Evolutionary conservation across 2,113 vertebrate species (phyloP), one percentile per base, ranked within the genome.

Genomic region (Datnioides undecimradiatus): DNA sequence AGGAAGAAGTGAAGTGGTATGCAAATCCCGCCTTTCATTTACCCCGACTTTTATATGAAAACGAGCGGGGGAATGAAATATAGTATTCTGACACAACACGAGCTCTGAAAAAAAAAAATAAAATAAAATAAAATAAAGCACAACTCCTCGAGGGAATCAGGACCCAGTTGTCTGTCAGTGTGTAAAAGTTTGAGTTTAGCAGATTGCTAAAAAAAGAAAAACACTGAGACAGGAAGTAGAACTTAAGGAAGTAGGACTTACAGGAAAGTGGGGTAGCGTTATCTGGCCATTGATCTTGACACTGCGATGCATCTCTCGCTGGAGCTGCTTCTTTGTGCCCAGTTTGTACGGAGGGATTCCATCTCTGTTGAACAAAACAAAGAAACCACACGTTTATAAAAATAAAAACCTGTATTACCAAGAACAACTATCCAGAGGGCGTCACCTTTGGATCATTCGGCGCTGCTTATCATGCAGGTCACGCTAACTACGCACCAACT

Each of bases 201-300:
- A 23, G 73, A 80, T 87, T 69, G 78, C 29, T 29, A 82, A 87
- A 82, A 88, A 84, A 73, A 60, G 46, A 57, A 73, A 73, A 81
- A 66, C 70, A 66, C 49, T 13, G 31, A 81, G 73, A 36, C 58
- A 83, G 85, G 76, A 79, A 95, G 89, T 90, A 83, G 68, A 84
- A 95, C 88, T 95, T 92, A 95, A 82, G 70, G 66, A 67, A 95
- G 90, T 91, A 81, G 70, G 71, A 95, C 97, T 97, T 92, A 98
- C 98, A 81, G 98, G 98, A 89, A 99, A 99, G 93, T 98, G 97
- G 94, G 98, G 98, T 90, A 99, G 96, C 57, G 95, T 94, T 79
- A 99, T 97, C 93, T 97, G 97, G 81, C 98, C 98, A 9, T 99
- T 99, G 94, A 97, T 96, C 93, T 96, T 99, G 89, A 97, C 94